Percentiles rank a stretch among this genome's conserved stretches.
These are phyloP conservation scores for Acanthopleura granulata DNA, from an alignment of 2,888 invertebrate species.

Conservation along the genomic window DNA sequence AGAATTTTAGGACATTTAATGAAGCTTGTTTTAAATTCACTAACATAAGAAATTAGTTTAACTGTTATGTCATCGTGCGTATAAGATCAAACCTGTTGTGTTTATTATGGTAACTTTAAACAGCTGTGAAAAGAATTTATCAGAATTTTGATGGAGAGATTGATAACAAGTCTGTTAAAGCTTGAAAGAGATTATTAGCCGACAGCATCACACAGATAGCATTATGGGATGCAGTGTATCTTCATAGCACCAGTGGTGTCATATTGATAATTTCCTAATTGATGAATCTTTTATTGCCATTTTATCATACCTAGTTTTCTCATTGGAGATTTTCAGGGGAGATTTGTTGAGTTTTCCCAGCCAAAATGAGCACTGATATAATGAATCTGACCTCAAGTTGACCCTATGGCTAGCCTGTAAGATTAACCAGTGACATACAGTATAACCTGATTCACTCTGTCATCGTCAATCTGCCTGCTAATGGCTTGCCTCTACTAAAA, in stretches of 20 bases:
- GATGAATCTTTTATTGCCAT: conserved; percentile 5
- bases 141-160: too few species aligned
- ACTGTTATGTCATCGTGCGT: too few species aligned
- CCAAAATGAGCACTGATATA: neutral
- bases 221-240: too few species aligned
- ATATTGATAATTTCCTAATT: neutral
- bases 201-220: too few species aligned
- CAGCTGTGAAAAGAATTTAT: too few species aligned
- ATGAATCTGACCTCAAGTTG: neutral
- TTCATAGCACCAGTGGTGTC: neutral
- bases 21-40: too few species aligned
- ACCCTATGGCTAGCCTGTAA: neutral
- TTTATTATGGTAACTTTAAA: too few species aligned
- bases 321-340: neutral
- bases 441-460: neutral
- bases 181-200: too few species aligned
- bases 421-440: neutral
- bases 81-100: too few species aligned
- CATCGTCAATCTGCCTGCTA: neutral
- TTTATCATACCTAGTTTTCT: neutral
- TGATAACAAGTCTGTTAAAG: too few species aligned
- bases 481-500: neutral
- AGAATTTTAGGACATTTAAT: too few species aligned
- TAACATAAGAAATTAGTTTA: too few species aligned
- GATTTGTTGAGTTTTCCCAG: neutral